These are phyloP conservation scores for Drosophila pseudoobscura DNA, from an alignment of 1,140 invertebrate species.

Conservation along the genomic window DNA sequence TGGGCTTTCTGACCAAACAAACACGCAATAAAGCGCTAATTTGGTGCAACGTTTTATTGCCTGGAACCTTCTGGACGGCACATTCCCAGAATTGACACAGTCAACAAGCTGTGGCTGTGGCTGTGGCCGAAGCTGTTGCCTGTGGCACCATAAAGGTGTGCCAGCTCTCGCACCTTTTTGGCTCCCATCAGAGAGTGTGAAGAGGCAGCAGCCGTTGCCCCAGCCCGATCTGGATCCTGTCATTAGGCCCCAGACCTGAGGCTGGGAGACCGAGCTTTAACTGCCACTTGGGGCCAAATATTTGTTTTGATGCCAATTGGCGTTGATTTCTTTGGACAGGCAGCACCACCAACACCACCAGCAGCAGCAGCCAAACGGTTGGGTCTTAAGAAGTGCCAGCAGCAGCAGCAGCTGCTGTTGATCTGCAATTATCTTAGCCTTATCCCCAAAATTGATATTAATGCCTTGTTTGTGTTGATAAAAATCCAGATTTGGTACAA, in stretches of 20 bases:
- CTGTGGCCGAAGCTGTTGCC: background rate
- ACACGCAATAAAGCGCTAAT: constrained; percentile 80
- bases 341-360: constrained; percentile 14
- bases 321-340: constrained; percentile 76
- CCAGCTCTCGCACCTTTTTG: constrained; percentile 64
- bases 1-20: constrained; percentile 59
- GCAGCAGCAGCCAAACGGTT: constrained; percentile 6
- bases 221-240: constrained; percentile 53
- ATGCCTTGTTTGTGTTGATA: constrained; percentile 79
- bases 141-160: constrained; percentile 53
- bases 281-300: constrained; percentile 77
- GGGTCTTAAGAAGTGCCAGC: background rate
- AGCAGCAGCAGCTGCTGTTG: constrained; percentile 40
- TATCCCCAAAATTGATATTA: constrained; percentile 62
- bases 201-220: constrained; percentile 45
- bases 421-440: too few relatives aligned
- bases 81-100: constrained; percentile 74
- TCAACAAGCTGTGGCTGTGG: constrained; percentile 38
- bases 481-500: constrained; percentile 38
- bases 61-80: constrained; percentile 2
- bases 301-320: constrained; percentile 80
- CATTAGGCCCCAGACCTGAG: constrained; percentile 50
- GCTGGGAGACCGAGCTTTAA: constrained; percentile 36
- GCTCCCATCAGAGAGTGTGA: constrained; percentile 57
- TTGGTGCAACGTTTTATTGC: constrained; percentile 73